These are phyloP conservation scores for Microcebus murinus DNA, from an alignment of 2,113 vertebrate genomes.

Conservation along the genomic window DNA sequence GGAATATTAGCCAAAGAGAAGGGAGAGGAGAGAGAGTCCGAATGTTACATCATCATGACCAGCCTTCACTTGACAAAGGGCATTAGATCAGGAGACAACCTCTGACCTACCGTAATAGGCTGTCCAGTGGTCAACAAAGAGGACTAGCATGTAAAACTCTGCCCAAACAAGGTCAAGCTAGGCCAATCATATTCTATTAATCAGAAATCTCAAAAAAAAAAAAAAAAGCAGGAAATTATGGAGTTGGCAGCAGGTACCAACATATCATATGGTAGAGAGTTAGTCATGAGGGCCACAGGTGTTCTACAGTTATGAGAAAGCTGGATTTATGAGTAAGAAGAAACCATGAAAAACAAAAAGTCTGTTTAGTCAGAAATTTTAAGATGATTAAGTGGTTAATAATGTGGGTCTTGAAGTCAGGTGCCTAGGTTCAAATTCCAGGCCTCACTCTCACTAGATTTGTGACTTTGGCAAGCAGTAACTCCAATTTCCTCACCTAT, in stretches of 20 bases:
- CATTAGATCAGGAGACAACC: fast-evolving
- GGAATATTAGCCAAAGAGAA: neutral
- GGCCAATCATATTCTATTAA: neutral
- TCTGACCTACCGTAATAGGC: fast-evolving
- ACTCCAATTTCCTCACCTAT: neutral
- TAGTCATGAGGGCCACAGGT: neutral
- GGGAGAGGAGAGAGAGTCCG: too few relatives aligned
- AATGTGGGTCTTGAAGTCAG: neutral
- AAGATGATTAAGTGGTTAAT: neutral
- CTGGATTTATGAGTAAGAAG: neutral
- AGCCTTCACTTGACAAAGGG: neutral
- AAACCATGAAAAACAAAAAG: neutral
- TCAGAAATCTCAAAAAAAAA: neutral
- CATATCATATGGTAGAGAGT: neutral
- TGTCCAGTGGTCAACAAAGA: neutral
- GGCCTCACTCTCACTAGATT: neutral
- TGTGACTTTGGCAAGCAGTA: neutral
- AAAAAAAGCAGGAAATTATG: neutral
- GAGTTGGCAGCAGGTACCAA: neutral
- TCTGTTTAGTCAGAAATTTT: neutral
- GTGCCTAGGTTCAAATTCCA: neutral
- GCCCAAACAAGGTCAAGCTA: neutral
- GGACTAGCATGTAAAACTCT: neutral
- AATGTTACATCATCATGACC: neutral
- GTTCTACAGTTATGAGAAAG: neutral